These are phyloP conservation scores for Psilopogon haemacephalus DNA, from an alignment of 2,113 vertebrate species.

Conservation along the genomic window DNA sequence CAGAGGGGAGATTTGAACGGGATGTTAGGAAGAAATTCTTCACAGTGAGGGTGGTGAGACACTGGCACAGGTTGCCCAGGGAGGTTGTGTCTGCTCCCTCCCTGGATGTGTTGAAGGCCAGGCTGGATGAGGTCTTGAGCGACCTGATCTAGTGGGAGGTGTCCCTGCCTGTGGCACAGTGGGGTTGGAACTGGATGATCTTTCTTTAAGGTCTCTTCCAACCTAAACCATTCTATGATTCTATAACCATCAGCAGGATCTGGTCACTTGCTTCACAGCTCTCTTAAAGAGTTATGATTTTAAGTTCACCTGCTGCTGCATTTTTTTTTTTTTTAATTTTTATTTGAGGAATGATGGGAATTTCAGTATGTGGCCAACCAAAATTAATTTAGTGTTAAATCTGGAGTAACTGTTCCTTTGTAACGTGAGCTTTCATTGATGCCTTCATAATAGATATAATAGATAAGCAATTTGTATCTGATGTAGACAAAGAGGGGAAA, in stretches of 20 bases:
- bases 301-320: background rate
- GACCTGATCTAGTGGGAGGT: too few relatives aligned
- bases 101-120: too few relatives aligned
- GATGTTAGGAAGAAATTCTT: too few relatives aligned
- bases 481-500: background rate
- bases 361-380: background rate
- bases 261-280: background rate
- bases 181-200: too few relatives aligned
- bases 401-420: background rate
- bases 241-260: background rate
- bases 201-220: too few relatives aligned
- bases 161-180: too few relatives aligned
- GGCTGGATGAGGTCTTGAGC: too few relatives aligned
- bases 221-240: too few relatives aligned
- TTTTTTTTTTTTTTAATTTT: background rate
- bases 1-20: too few relatives aligned
- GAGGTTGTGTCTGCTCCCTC: too few relatives aligned
- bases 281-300: background rate
- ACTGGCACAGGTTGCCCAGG: too few relatives aligned
- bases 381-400: conserved; percentile 4
- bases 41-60: too few relatives aligned
- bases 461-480: conserved; percentile 8
- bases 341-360: background rate
- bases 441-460: background rate
- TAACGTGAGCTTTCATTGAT: background rate